Conservation (phyloP, 2,113 vertebrate genomes). For the Oreocharis arfaki region DNA sequence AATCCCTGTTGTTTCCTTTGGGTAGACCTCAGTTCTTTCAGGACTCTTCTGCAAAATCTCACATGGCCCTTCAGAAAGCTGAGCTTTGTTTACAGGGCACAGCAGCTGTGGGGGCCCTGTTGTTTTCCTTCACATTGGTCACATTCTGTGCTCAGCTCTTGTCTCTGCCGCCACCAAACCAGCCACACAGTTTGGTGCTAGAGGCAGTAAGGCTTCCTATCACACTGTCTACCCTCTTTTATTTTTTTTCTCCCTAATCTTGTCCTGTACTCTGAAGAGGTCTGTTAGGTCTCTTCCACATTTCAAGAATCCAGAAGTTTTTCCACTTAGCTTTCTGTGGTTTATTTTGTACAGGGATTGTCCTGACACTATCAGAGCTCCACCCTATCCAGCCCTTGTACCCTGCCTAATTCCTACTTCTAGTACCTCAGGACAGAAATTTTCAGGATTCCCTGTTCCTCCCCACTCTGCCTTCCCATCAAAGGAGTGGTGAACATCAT, state of each 20-base stretch:
- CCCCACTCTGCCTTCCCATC: not conserved
- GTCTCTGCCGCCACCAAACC: not conserved
- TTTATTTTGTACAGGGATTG: not conserved
- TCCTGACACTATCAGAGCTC: not conserved
- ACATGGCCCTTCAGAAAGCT: slow-evolving; percentile 20
- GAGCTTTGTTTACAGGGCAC: slow-evolving; percentile 35
- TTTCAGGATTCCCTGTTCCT: not conserved
- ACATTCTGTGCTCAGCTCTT: slow-evolving; percentile 9
- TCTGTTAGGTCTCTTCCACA: not conserved
- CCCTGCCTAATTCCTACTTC: not conserved
- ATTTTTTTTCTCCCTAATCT: not conserved
- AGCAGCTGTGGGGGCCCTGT: slow-evolving; percentile 21
- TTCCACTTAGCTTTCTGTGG: not conserved
- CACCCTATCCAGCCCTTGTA: not conserved
- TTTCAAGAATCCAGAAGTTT: not conserved
- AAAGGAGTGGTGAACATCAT: not conserved
- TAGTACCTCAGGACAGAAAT: not conserved
- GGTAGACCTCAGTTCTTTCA: not conserved
- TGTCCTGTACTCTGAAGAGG: not conserved
- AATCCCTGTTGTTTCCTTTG: not conserved
- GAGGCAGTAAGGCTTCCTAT: not conserved
- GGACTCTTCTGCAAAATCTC: not conserved
- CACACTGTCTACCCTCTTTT: not conserved
- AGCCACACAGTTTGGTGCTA: not conserved
- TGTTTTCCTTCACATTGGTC: slow-evolving; percentile 41